Evolutionary conservation across 2,113 vertebrate species (phyloP), one percentile per base, ranked within the genome.

Genomic region (Lethenteron camtschaticum): DNA sequence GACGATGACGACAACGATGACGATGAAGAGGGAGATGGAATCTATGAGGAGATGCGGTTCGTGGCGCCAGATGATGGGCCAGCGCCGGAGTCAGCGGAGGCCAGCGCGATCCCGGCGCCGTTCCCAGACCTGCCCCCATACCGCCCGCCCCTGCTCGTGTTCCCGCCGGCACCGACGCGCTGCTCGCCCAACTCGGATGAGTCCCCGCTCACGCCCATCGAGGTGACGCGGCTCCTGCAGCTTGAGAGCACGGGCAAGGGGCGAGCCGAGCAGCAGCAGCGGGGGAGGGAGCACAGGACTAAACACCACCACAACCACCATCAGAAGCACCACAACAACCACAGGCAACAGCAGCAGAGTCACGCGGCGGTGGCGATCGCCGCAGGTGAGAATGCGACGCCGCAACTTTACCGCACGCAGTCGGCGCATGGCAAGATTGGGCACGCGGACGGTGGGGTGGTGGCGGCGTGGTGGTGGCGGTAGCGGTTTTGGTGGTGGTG

Each of bases 11-110:
- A 41, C 41, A 41, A 41, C 41, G 41, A 24, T 24, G 3, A 81
- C 9, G 87, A 89, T 0, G 89, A 96, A 75, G 88, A 87, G 81
- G 85, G 82, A 0, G 94, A 97, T 79, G 84, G 87, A 0, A 91
- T 97, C 68, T 97, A 97, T 1, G 94, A 97, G 76, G 94, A 97
- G 78, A 97, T 97, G 94, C 95, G 95, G 70, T 97, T 89, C 71
- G 86, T 89, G 2, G 80, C 85, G 71, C 80, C 86, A 68, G 89
- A 96, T 70, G 91, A 95, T 57, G 74, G 78, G 81, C 82, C 83
- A 74, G 80, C 85, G 14, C 84, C 87, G 59, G 87, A 89, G 55
- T 85, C 84, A 69, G 84, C 85, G 58, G 79, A 85, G 70, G 79
- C 87, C 68, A 92, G 86, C 73, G 89, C 87, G 75, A 95, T 96